phyloP scores from a whole-genome alignment of 1,140 invertebrate genomes.

The Pseudomyrmex pallidus region DNA sequence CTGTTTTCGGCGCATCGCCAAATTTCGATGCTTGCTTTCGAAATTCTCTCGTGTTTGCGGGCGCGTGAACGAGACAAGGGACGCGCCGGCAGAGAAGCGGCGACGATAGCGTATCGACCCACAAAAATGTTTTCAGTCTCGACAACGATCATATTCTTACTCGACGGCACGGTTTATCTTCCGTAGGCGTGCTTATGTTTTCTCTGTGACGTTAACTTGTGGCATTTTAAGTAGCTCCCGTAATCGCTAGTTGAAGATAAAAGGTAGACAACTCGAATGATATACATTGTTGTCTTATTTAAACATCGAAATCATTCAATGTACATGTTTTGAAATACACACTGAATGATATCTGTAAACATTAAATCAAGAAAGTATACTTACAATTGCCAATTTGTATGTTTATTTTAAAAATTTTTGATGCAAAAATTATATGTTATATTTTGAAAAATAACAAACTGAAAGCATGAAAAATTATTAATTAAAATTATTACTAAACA shows the following conservation, averaged over 20 bases:
- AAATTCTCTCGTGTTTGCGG: not conserved
- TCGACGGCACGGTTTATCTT: slow-evolving; percentile 11
- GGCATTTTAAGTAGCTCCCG: not conserved
- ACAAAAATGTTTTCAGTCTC: slow-evolving; percentile 1
- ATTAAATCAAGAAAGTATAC: not conserved
- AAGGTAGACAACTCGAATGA: not conserved
- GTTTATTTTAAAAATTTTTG: slow-evolving; percentile 28
- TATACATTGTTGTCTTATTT: not conserved
- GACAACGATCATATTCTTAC: not conserved
- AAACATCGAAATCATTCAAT: not conserved
- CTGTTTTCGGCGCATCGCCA: slow-evolving; percentile 32
- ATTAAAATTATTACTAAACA: not conserved
- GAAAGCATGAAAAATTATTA: no score
- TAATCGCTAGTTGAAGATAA: not conserved
- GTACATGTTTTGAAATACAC: not conserved
- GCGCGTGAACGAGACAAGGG: not conserved
- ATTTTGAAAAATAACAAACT: not conserved
- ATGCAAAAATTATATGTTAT: not conserved
- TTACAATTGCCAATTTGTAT: slow-evolving; percentile 3
- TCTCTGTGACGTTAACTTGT: not conserved
- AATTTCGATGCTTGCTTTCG: not conserved
- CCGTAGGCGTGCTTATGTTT: not conserved
- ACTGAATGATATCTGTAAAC: no score
- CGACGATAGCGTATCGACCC: not conserved
- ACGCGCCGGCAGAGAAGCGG: not conserved